These are phyloP conservation scores for Nannoperca australis DNA, from an alignment of 2,797 vertebrate genomes.

Conservation along the genomic window DNA sequence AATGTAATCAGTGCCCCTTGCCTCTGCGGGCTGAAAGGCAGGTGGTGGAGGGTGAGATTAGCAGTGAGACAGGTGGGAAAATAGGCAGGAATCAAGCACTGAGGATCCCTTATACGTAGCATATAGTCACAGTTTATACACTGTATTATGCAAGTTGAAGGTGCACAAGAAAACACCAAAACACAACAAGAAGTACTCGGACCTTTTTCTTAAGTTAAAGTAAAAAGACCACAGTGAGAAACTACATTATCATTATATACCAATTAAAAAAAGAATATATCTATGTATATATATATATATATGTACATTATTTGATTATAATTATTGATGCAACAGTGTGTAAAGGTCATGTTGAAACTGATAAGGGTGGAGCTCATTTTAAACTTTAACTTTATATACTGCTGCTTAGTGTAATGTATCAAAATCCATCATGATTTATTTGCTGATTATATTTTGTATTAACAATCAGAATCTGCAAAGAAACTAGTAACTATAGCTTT, in stretches of 20 bases:
- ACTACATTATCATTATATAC: too few species aligned
- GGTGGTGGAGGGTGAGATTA: conserved; percentile 63
- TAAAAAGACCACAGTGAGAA: background rate
- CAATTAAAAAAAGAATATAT: too few species aligned
- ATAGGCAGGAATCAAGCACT: conserved; percentile 26
- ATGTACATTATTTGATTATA: background rate
- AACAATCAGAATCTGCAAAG: conserved; percentile 4
- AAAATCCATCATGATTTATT: background rate
- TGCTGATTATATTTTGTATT: background rate
- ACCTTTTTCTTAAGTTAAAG: background rate
- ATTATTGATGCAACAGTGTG: background rate
- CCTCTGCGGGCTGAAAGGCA: conserved; percentile 56
- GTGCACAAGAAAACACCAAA: background rate
- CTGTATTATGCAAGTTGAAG: background rate
- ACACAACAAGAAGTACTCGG: too few species aligned
- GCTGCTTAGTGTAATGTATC: background rate
- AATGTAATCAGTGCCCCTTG: conserved; percentile 87
- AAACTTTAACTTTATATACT: background rate
- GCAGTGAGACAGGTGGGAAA: conserved; percentile 58
- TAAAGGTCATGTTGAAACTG: background rate
- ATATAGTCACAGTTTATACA: conserved; percentile 20
- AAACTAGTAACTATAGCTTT: background rate
- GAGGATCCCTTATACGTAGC: background rate
- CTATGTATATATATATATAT: too few species aligned
- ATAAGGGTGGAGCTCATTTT: background rate